Evolutionary conservation across 2,888 invertebrate genomes (phyloP), one percentile per base, ranked within the genome.

Genomic region (Drosophila fulvimacula): DNA sequence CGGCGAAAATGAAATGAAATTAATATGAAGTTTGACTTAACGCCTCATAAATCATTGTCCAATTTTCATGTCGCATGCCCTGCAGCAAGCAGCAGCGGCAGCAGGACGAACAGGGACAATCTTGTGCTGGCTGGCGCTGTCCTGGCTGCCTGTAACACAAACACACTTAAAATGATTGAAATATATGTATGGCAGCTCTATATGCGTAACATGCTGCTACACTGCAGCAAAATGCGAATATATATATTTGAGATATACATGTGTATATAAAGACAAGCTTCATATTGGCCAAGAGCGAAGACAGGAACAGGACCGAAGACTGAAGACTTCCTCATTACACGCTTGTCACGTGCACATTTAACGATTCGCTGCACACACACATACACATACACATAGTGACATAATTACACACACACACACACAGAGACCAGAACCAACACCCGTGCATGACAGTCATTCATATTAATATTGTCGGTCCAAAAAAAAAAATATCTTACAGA

Each of bases 21-120:
- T 89, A 87, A 83, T 85, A 88, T 88, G 77, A 88, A 79, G 88
- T 89, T 89, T 79, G 88, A 87, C 84, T 87, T 85, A 89, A 85
- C 88, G 85, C 85, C 85, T 87, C 89, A 85, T 85, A 85, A 85
- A 85, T 85, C 85, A 85, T 89, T 85, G 85, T 85, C 89, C 88
- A 89, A 78, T 85, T 87, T 89, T 89, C 82, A 79, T 81, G 74
- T 77, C 73, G 57, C 70, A 70, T 61, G 68, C 63, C 73, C 63
- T 69, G 63, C 66, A 63, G 69, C 62, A 41, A 49, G 36, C 46
- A 52, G 52, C 52, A 52, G 1, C 7, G 19, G 24, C 10, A 55
- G 3, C 55, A 32, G 57, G 48, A 67, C 53, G 41, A 59, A 24
- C 52, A 41, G 60, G 53, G 58, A 63, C 72, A 80, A 63, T 76